These are phyloP conservation scores for Syncerus caffer DNA, from an alignment of 2,797 vertebrate genomes.

Conservation along the genomic window DNA sequence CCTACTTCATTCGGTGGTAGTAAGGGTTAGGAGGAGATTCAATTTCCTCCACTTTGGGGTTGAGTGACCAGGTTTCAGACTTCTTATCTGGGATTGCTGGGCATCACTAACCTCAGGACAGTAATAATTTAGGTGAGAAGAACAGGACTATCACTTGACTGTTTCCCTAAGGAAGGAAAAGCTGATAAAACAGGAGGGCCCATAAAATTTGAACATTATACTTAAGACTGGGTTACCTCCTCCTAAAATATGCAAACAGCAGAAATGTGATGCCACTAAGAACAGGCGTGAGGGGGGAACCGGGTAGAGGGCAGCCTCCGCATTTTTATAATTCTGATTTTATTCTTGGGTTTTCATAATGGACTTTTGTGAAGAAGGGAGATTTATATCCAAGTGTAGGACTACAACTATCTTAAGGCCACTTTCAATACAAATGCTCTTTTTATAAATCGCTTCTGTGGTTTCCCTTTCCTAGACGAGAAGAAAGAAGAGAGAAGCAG, in stretches of 20 bases:
- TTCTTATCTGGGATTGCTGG: neutral
- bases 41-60: neutral
- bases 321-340: neutral
- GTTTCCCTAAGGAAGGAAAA: neutral
- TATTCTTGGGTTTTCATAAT: constrained; percentile 25
- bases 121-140: neutral
- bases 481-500: constrained; percentile 4
- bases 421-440: constrained; percentile 42
- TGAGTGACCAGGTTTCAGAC: neutral
- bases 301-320: neutral
- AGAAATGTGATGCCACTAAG: neutral
- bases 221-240: neutral
- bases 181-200: neutral
- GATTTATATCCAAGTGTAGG: neutral
- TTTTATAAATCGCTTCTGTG: neutral
- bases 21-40: neutral
- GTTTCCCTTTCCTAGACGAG: constrained; percentile 24
- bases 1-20: neutral
- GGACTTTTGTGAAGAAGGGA: constrained; percentile 12
- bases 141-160: neutral
- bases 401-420: constrained; percentile 25
- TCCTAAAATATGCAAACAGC: neutral
- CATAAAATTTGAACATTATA: neutral
- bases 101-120: neutral
- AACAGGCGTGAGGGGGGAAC: neutral